Evolutionary conservation across 2,113 vertebrate species (phyloP), one percentile per base, ranked within the genome.

Genomic region (Hassar affinis): DNA sequence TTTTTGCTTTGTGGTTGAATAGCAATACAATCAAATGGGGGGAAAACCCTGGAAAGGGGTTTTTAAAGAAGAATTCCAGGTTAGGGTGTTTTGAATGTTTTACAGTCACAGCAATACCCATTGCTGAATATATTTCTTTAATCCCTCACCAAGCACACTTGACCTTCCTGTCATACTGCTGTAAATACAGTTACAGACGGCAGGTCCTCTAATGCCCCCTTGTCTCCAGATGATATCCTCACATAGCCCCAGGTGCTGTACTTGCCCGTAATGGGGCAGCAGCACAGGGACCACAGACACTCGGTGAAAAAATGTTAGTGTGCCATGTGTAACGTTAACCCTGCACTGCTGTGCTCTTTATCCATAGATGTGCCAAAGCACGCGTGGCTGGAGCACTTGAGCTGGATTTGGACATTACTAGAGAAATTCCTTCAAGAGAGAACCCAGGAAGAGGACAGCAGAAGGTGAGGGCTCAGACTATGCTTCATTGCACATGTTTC

Each of bases 391-490:
- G 93, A 91, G 76, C 94, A 95, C 71, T 88, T 98, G 90, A 91
- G 88, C 86, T 92, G 85, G 84, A 90, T 97, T 90, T 94, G 92
- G 0, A 82, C 91, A 86, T 94, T 91, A 79, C 90, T 99, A 78
- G 95, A 89, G 89, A 89, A 88, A 81, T 79, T 92, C 12, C 64
- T 77, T 88, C 92, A 57, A 93, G 95, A 90, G 93, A 93, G 68
- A 86, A 88, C 80, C 27, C 88, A 91, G 1, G 86, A 88, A 27
- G 68, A 42, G 68, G 85, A 80, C 85, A 79, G 51, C 3, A n/a
- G 3, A 84, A 90, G 91, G 91, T 93, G 81, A 87, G 89, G 82
- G 17, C 78, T 66, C 54, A 86, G 62, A 85, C 27, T 69, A 9
- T 38, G 35, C 35, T 79, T 72, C 38, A 62, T 42, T 52, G n/a